Evolutionary conservation across 92 coral and sea anemone genomes (phyloP).

Genomic region (Nematostella vectensis): DNA sequence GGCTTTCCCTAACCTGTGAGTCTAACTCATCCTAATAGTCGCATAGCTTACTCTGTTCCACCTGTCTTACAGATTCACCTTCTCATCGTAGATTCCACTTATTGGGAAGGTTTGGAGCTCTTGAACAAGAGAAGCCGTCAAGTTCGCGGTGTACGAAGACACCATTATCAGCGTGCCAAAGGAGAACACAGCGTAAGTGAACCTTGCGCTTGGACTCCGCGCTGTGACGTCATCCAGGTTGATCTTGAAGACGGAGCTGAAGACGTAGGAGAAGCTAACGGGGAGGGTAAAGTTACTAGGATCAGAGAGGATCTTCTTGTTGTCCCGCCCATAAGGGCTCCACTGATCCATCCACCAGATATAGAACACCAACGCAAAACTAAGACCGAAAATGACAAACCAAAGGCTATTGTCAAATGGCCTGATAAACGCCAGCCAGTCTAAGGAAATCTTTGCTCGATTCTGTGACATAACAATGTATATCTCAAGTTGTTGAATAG

Average conservation of each 20-base stretch:
- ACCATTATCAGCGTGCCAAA: background rate
- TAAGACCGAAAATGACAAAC: background rate
- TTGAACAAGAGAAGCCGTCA: background rate
- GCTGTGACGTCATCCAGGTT: conserved; percentile 1
- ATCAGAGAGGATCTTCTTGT: background rate
- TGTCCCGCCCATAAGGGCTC: background rate
- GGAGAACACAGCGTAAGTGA: conserved; percentile 3
- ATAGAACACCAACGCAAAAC: background rate
- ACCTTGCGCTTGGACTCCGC: background rate
- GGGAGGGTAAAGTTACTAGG: background rate
- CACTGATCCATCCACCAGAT: background rate
- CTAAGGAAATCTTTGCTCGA: background rate
- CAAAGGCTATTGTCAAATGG: background rate
- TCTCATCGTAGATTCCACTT: background rate
- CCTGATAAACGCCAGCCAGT: conserved; percentile 1
- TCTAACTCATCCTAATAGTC: too few relatives aligned
- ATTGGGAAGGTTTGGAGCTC: background rate
- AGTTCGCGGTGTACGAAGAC: conserved; percentile 3
- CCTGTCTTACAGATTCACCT: too few relatives aligned
- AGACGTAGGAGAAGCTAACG: background rate
- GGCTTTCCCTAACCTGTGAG: too few relatives aligned
- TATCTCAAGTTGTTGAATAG: background rate
- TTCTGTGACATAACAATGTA: background rate
- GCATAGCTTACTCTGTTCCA: too few relatives aligned
- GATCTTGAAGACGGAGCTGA: background rate